Conservation (phyloP, 2,888 invertebrate genomes). For the Cantharis rustica region DNA sequence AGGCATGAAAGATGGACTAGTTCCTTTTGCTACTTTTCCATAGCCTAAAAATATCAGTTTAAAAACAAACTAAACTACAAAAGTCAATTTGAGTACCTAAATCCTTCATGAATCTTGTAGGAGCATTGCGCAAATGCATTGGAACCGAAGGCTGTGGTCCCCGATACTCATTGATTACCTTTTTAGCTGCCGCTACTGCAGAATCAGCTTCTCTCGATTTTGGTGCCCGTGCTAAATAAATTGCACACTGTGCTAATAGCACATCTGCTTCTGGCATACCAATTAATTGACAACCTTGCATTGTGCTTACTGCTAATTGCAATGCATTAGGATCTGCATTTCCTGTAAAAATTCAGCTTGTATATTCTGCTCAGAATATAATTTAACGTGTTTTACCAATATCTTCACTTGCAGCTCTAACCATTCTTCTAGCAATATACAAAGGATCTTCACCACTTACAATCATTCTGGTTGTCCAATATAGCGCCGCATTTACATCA, state of each 20-base stretch:
- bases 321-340: slow-evolving; percentile 69
- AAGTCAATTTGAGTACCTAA: slow-evolving; percentile 59
- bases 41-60: slow-evolving; percentile 59
- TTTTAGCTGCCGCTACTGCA: slow-evolving; percentile 63
- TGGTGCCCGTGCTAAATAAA: slow-evolving; percentile 76
- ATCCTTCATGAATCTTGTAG: slow-evolving; percentile 76
- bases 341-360: slow-evolving; percentile 54
- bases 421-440: slow-evolving; percentile 75
- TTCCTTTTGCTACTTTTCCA: slow-evolving; percentile 61
- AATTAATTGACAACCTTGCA: slow-evolving; percentile 78
- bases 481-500: slow-evolving; percentile 79
- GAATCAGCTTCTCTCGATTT: slow-evolving; percentile 69
- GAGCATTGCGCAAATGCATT: slow-evolving; percentile 79
- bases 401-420: slow-evolving; percentile 78
- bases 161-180: slow-evolving; percentile 62
- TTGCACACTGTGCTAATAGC: slow-evolving; percentile 75
- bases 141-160: slow-evolving; percentile 78
- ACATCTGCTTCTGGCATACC: slow-evolving; percentile 85
- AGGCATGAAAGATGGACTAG: slow-evolving; percentile 69
- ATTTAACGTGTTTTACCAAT: slow-evolving; percentile 61
- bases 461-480: slow-evolving; percentile 82
- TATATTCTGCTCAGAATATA: neutral
- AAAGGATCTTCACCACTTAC: slow-evolving; percentile 80
- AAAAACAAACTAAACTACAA: neutral
- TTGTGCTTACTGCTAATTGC: slow-evolving; percentile 71